Percentiles rank a stretch among this genome's conserved stretches.
phyloP scores from a whole-genome alignment of 1,140 invertebrate species.

The Cydia splendana region DNA sequence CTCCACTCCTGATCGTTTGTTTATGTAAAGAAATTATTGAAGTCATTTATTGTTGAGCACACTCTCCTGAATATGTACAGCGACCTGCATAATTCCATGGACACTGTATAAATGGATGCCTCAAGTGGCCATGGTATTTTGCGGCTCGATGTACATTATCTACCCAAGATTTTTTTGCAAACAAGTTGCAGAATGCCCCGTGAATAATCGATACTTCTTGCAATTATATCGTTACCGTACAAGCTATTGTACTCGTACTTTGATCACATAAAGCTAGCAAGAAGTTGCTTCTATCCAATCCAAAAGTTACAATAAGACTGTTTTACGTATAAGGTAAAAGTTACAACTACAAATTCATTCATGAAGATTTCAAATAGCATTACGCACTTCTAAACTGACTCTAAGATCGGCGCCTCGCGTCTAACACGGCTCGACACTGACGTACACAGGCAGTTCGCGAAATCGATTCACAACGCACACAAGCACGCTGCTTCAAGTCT shows the following conservation, averaged over 20 bases:
- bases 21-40: too few species aligned
- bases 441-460: constrained; percentile 63
- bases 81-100: too few species aligned
- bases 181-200: background rate
- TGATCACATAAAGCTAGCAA: background rate
- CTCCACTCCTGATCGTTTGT: too few species aligned
- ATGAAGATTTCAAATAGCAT: constrained; percentile 56
- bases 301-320: background rate
- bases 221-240: background rate
- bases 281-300: background rate
- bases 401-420: constrained; percentile 42
- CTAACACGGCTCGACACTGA: constrained; percentile 60
- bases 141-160: background rate
- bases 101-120: too few species aligned
- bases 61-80: too few species aligned
- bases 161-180: background rate
- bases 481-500: constrained; percentile 38
- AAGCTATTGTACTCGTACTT: background rate
- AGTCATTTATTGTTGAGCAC: too few species aligned
- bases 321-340: background rate
- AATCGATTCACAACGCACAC: constrained; percentile 75
- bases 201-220: background rate
- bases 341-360: constrained; percentile 51
- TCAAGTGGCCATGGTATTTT: too few species aligned
- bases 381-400: constrained; percentile 49